Percentiles rank a stretch among this genome's conserved stretches.
Evolutionary conservation across 1,140 invertebrate genomes (phyloP).

Genomic region (Neodiprion fabricii): DNA sequence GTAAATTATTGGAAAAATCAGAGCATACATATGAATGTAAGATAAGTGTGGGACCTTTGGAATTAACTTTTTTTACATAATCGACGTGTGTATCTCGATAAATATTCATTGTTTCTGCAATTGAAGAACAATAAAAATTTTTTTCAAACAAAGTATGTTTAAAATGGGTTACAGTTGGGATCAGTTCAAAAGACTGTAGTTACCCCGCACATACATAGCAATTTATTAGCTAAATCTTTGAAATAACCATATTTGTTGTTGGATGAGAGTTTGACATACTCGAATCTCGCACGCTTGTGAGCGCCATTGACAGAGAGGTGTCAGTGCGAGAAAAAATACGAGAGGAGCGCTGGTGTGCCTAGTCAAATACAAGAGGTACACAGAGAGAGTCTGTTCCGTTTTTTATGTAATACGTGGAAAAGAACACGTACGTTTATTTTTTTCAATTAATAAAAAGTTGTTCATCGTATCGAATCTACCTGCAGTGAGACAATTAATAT

Average conservation of each 20-base stretch:
- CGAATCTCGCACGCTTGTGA: no score
- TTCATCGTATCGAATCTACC: no score
- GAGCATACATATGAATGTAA: neutral
- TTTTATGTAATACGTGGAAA: no score
- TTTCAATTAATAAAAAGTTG: no score
- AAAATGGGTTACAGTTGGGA: neutral
- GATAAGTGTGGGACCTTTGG: neutral
- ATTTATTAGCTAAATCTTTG: neutral
- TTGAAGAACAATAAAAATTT: neutral
- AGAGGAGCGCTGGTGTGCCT: no score
- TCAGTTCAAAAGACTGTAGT: neutral
- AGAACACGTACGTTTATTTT: no score
- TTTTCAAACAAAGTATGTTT: neutral
- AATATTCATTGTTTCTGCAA: neutral
- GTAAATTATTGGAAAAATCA: neutral
- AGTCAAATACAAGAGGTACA: no score
- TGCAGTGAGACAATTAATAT: no score
- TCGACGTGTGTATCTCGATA: neutral
- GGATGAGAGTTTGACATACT: no score
- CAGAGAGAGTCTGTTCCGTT: no score
- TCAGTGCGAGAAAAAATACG: no score
- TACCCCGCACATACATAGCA: neutral
- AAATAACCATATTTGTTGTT: constrained; percentile 14
- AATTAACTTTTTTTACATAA: neutral
- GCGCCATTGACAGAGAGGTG: no score